Conservation (phyloP, 1,140 invertebrate genomes). For the Hirudo medicinalis region DNA sequence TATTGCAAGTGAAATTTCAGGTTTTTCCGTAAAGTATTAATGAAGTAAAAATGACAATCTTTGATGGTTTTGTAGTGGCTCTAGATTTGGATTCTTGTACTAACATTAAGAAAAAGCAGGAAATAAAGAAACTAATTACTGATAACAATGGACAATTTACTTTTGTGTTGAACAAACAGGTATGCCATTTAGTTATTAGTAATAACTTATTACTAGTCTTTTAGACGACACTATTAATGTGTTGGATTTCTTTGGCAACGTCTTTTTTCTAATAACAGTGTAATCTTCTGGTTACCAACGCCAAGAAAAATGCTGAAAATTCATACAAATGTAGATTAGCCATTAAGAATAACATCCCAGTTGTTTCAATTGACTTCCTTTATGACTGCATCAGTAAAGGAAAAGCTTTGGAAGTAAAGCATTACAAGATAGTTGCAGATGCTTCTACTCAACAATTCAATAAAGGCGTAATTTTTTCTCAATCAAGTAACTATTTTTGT, state of each 20-base stretch:
- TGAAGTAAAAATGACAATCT: not conserved
- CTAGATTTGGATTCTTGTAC: not conserved
- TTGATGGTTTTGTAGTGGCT: not conserved
- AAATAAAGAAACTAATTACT: conserved; percentile 29
- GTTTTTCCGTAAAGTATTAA: no score
- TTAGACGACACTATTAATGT: no score
- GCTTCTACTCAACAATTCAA: conserved; percentile 29
- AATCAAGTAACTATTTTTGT: not conserved
- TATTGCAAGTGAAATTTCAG: no score
- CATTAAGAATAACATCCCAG: conserved; percentile 30
- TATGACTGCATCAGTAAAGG: conserved; percentile 28
- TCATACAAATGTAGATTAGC: conserved; percentile 33
- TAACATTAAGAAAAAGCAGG: conserved; percentile 26
- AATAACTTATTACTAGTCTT: no score
- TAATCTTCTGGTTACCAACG: conserved; percentile 26
- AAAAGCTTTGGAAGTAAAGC: conserved; percentile 25
- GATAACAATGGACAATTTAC: conserved; percentile 33
- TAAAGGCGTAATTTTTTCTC: conserved; percentile 32
- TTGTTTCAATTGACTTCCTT: conserved; percentile 31
- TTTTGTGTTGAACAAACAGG: conserved; percentile 34
- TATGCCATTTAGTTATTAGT: conserved; percentile 16
- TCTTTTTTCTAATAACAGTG: conserved; percentile 12
- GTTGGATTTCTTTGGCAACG: no score
- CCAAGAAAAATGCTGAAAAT: conserved; percentile 27
- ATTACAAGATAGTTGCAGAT: conserved; percentile 27